Conservation (phyloP, 2,113 vertebrate species). For the Conger conger region DNA sequence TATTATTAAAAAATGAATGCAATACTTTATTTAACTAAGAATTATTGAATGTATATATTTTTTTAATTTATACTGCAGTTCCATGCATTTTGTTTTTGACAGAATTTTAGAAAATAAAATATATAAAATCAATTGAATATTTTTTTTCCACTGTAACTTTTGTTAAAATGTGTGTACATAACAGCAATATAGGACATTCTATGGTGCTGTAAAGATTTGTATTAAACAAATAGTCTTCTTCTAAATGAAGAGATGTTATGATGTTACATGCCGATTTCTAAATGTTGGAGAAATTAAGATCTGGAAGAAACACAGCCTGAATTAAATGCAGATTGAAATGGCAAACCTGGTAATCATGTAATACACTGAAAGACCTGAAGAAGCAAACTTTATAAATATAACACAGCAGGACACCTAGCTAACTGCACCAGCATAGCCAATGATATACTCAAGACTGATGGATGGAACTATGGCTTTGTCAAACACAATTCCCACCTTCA, state of each 20-base stretch:
- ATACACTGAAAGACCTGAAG: neutral
- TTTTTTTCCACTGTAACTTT: neutral
- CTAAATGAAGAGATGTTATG: neutral
- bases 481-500: neutral
- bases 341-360: neutral
- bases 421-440: neutral
- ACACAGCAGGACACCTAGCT: neutral
- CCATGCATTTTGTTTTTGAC: neutral
- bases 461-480: neutral
- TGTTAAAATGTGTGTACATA: neutral
- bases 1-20: conserved; percentile 11
- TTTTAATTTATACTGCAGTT: neutral
- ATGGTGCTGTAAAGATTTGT: neutral
- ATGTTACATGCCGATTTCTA: neutral
- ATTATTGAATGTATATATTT: neutral
- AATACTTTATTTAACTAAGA: conserved; percentile 1
- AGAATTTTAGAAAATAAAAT: neutral
- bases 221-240: neutral
- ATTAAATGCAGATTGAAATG: neutral
- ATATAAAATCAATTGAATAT: neutral
- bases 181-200: neutral
- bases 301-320: neutral
- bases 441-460: neutral
- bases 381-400: neutral
- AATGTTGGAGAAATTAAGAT: neutral